Percentiles rank a stretch among this genome's conserved stretches.
Evolutionary conservation across 23 tunicate genomes (phyloP).

Genomic region (Ascidia mentula): DNA sequence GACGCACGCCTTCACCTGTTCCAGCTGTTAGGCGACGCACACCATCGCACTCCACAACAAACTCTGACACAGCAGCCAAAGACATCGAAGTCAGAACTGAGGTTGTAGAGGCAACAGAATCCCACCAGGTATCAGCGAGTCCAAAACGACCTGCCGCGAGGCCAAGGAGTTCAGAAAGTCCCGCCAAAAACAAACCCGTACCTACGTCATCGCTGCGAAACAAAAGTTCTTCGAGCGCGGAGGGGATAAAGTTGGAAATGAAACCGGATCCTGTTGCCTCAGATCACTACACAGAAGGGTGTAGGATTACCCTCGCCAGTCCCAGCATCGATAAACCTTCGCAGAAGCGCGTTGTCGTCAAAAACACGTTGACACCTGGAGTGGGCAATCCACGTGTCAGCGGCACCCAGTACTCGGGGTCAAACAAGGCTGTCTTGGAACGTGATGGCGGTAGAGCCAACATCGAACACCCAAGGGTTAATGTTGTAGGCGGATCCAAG

Average conservation of each 20-base stretch:
- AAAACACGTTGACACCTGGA: neutral
- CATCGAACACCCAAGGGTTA: neutral
- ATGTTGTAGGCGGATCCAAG: conserved; percentile 4
- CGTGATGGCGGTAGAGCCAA: no score
- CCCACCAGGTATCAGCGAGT: neutral
- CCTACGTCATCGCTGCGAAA: neutral
- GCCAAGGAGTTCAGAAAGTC: neutral
- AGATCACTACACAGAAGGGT: conserved; percentile 2
- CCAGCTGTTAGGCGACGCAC: neutral
- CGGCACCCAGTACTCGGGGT: neutral
- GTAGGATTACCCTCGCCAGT: conserved; percentile 17
- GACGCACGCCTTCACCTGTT: neutral
- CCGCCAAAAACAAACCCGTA: neutral
- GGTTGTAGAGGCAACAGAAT: neutral
- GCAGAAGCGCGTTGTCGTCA: neutral
- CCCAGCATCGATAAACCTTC: neutral
- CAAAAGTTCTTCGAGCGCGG: neutral
- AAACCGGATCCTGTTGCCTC: conserved; percentile 12
- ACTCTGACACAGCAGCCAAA: neutral
- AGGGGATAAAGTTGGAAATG: neutral
- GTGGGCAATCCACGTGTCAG: neutral
- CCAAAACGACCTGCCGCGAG: neutral
- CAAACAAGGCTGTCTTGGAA: neutral
- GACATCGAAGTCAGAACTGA: neutral
- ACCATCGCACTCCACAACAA: neutral